Conservation (phyloP, 2,797 vertebrate species). For the Sebastiscus albofasciatus region DNA sequence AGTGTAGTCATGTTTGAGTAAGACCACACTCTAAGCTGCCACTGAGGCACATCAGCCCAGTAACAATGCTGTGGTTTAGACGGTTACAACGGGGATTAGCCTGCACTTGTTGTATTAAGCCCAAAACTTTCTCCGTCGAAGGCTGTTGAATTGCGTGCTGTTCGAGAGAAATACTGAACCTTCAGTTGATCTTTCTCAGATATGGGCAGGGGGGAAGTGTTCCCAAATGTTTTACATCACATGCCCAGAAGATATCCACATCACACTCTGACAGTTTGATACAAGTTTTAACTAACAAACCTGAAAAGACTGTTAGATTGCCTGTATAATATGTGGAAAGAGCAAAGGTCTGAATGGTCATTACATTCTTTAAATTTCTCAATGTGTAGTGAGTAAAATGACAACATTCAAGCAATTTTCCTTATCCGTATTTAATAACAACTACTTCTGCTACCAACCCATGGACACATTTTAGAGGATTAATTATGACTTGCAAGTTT, state of each 20-base stretch:
- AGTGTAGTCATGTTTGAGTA: constrained; percentile 28
- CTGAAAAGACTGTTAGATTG: not conserved
- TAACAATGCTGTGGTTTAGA: constrained; percentile 45
- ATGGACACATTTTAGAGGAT: not conserved
- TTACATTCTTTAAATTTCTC: not conserved
- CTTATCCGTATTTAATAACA: not conserved
- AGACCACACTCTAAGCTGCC: constrained; percentile 24
- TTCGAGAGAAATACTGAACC: not conserved
- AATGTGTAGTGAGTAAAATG: not conserved
- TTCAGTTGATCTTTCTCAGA: not conserved
- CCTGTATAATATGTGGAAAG: not conserved
- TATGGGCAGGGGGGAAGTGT: not conserved
- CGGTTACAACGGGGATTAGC: constrained; percentile 53
- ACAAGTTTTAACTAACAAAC: not conserved
- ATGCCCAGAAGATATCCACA: not conserved
- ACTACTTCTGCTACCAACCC: not conserved
- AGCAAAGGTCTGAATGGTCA: not conserved
- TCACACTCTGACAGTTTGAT: not conserved
- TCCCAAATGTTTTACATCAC: too few species aligned
- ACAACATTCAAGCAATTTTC: not conserved
- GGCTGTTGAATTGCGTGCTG: not conserved
- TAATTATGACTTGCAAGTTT: not conserved
- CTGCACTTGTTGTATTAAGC: constrained; percentile 39
- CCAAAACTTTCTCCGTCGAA: constrained; percentile 29
- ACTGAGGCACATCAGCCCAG: constrained; percentile 26